Base-by-base conservation (phyloP, 2,888 invertebrate species). In the Melanophora roralis region DNA sequence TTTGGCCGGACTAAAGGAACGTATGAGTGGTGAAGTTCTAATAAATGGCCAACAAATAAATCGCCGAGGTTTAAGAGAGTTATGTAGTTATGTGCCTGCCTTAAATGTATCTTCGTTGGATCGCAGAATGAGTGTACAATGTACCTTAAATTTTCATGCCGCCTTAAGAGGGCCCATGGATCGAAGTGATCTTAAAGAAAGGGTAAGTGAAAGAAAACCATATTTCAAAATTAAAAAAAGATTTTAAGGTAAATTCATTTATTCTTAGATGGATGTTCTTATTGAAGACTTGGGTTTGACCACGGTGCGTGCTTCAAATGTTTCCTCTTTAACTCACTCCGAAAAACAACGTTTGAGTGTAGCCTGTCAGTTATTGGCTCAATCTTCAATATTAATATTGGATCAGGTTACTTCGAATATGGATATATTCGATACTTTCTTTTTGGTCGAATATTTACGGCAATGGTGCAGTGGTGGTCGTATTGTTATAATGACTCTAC, bases 371-470 rank as follows among this genome's bases (percentile, higher is more conserved):
- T 91, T 98, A 40, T 90, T 97, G 45, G 92, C 97, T 36, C 96
- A 97, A 87, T 95, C 96, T 83, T 96, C 97, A 77, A 93, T 98
- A 51, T 91, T 98, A 0, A 93, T 97, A 32, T 91, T 98, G 72
- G 97, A 98, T 89, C 95, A 97, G 89, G 96, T 97, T 36, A 90
- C 90, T 49, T 89, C 89, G 82, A 90, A 90, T 80, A 90, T 90
- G 90, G 98, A 98, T 86, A 97, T 98, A 82, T 98, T 98, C 85
- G 98, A 98, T 86, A 97, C 97, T 0, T 98, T 98, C 90, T 98
- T 98, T 89, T 90, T 98, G 59, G 95, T 98, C 73, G 98, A 98
- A 89, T 98, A 97, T 89, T 91, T 98, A 83, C 93, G 97, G 82
- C 97, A 97, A 88, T 98, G 98, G 32, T 92, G 93, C 83, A 92